Evolutionary conservation across 2,113 vertebrate genomes (phyloP).

Genomic region (Misgurnus anguillicaudatus): DNA sequence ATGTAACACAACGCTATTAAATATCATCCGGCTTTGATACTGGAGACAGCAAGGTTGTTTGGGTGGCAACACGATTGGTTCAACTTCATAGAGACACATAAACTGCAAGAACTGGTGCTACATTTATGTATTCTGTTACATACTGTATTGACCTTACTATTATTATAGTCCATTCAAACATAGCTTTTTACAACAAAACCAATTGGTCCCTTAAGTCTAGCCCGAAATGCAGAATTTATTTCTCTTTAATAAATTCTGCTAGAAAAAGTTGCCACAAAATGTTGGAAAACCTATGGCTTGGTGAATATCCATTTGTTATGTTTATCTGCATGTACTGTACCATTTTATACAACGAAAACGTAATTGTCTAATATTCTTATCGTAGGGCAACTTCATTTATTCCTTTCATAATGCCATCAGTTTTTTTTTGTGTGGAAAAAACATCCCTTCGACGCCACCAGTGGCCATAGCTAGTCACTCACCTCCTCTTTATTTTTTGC

Average conservation of each 20-base stretch:
- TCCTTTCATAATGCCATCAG: background rate
- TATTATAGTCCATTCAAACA: slow-evolving; percentile 47
- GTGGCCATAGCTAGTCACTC: background rate
- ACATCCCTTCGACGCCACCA: background rate
- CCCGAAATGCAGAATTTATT: slow-evolving; percentile 61
- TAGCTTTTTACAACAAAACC: slow-evolving; percentile 45
- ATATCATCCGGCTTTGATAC: background rate
- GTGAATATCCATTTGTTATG: slow-evolving; percentile 73
- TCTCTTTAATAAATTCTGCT: slow-evolving; percentile 68
- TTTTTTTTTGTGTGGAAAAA: background rate
- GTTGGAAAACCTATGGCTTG: slow-evolving; percentile 76
- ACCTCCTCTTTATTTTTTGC: background rate
- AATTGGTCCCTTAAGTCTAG: slow-evolving; percentile 79
- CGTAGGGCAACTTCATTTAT: slow-evolving; percentile 55
- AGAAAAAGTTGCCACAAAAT: slow-evolving; percentile 64
- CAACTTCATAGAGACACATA: slow-evolving; percentile 51
- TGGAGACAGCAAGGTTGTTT: slow-evolving; percentile 49
- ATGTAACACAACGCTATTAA: background rate
- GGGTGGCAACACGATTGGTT: slow-evolving; percentile 59
- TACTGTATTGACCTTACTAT: slow-evolving; percentile 56
- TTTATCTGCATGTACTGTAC: slow-evolving; percentile 67
- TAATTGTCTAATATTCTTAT: slow-evolving; percentile 46
- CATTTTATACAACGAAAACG: slow-evolving; percentile 46
- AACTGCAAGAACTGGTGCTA: slow-evolving; percentile 64
- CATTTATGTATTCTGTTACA: slow-evolving; percentile 61